Percentiles rank a stretch among this genome's conserved stretches.
These are phyloP conservation scores for Propithecus perrieri DNA, from an alignment of 2,797 vertebrate genomes.

Conservation along the genomic window DNA sequence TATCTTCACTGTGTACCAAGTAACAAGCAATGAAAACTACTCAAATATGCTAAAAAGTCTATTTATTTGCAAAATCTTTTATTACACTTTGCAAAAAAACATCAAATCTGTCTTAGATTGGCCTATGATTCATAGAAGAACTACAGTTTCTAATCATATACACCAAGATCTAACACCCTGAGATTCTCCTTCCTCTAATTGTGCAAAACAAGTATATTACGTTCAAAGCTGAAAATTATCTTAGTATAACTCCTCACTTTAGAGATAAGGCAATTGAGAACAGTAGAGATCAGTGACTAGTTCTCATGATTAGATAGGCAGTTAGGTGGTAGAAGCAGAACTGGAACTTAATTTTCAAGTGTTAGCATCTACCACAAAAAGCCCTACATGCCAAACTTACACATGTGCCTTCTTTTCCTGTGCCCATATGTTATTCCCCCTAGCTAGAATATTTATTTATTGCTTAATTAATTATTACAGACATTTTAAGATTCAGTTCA, in stretches of 20 bases:
- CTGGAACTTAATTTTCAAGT: slow-evolving; percentile 16
- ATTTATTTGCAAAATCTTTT: slow-evolving; percentile 55
- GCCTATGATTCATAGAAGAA: background rate
- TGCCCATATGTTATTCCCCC: background rate
- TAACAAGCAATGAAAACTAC: slow-evolving; percentile 34
- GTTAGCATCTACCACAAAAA: background rate
- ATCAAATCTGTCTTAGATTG: background rate
- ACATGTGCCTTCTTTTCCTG: background rate
- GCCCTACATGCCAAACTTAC: background rate
- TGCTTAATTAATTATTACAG: slow-evolving; percentile 41
- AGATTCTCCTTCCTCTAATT: background rate
- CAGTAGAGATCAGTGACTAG: background rate
- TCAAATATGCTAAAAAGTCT: slow-evolving; percentile 4
- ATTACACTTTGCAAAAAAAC: background rate
- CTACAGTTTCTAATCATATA: background rate
- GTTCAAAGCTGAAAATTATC: background rate
- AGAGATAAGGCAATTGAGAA: background rate
- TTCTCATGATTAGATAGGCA: background rate
- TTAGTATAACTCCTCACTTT: background rate
- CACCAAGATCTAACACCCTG: background rate
- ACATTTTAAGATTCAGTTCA: slow-evolving; percentile 38
- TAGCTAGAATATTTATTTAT: background rate
- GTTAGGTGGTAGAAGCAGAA: background rate
- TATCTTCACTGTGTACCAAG: background rate
- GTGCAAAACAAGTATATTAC: background rate